Percentiles rank a stretch among this genome's conserved stretches.
These are phyloP conservation scores for Cosmopolites sordidus DNA, from an alignment of 2,888 invertebrate genomes.

Conservation along the genomic window DNA sequence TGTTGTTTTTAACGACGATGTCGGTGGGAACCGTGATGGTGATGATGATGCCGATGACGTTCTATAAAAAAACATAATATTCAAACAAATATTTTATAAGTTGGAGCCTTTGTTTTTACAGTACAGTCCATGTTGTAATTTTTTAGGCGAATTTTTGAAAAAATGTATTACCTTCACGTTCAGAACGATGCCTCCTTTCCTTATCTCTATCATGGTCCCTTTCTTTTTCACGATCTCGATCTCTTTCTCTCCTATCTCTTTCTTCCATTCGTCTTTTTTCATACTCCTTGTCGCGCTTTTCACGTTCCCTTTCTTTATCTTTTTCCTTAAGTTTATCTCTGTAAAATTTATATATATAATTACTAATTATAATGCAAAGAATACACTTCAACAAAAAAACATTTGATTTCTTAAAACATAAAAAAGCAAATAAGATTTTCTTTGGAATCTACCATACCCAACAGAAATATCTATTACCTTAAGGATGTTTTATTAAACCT, in stretches of 20 bases:
- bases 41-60: conserved; percentile 22
- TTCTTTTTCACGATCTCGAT: conserved; percentile 16
- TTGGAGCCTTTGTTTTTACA: background rate
- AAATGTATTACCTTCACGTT: conserved; percentile 18
- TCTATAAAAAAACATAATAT: conserved; percentile 10
- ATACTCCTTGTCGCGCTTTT: conserved; percentile 6
- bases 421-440: background rate
- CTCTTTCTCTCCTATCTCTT: conserved; percentile 13
- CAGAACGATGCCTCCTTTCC: conserved; percentile 18
- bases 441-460: too few species aligned
- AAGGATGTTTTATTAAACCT: too few species aligned
- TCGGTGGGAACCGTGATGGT: conserved; percentile 23
- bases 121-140: background rate
- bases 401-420: too few species aligned
- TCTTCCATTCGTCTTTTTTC: conserved; percentile 5
- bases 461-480: too few species aligned
- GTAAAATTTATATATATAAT: too few species aligned
- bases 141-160: background rate
- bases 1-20: conserved; percentile 17
- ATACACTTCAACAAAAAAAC: background rate
- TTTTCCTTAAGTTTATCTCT: conserved; percentile 8
- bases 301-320: conserved; percentile 14
- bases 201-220: conserved; percentile 18
- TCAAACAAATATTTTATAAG: background rate
- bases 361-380: background rate